A percentile compares a stretch with the other conserved stretches of the same genome.
phyloP scores from a whole-genome alignment of 2,888 invertebrate species.

The Nezara viridula region DNA sequence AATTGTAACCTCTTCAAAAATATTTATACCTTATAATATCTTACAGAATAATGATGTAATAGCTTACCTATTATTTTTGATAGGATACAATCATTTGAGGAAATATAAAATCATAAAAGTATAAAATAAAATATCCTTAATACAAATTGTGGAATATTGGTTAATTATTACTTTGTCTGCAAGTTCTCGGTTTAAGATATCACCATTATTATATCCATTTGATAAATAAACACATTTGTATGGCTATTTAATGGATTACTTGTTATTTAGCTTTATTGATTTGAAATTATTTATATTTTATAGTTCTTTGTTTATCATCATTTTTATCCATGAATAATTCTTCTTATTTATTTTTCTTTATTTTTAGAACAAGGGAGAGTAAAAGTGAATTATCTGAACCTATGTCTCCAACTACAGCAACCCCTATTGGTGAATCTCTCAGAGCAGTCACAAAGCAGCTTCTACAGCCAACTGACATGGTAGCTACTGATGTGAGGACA shows the following conservation, averaged over 20 bases:
- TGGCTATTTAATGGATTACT: neutral
- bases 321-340: neutral
- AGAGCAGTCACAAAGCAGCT: conserved; percentile 75
- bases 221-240: neutral
- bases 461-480: conserved; percentile 71
- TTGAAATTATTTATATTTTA: neutral
- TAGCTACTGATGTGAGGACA: conserved; percentile 74
- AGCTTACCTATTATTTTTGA: neutral
- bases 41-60: neutral
- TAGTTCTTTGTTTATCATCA: no score
- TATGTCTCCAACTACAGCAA: conserved; percentile 63
- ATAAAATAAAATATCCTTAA: neutral
- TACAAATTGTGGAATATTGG: neutral
- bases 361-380: conserved; percentile 63
- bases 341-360: conserved; percentile 43
- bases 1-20: neutral
- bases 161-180: neutral
- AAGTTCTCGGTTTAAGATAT: neutral
- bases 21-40: neutral
- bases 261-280: neutral
- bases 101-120: neutral
- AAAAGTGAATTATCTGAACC: conserved; percentile 63
- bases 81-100: neutral
- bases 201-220: neutral
- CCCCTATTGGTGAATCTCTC: conserved; percentile 73